These are phyloP conservation scores for Rousettus leschenaultii DNA, from an alignment of 2,113 vertebrate species.

Conservation along the genomic window DNA sequence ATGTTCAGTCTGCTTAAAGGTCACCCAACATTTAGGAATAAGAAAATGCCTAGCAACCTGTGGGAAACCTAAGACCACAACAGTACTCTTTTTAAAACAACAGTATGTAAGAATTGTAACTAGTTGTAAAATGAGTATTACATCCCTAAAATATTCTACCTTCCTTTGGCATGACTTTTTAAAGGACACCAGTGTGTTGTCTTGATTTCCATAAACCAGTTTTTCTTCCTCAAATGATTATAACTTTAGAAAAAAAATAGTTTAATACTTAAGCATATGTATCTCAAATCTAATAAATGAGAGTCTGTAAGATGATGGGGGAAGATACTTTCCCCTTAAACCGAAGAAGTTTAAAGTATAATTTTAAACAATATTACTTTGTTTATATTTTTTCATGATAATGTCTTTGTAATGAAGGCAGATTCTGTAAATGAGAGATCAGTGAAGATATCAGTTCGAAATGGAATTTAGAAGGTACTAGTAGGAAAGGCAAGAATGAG, in stretches of 20 bases:
- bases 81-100: background rate
- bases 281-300: constrained; percentile 29
- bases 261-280: background rate
- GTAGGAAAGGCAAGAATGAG: constrained; percentile 70
- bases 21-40: constrained; percentile 47
- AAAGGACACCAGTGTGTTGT: background rate
- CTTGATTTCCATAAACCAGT: background rate
- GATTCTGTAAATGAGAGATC: constrained; percentile 73
- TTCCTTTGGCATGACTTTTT: background rate
- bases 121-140: background rate
- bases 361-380: constrained; percentile 64
- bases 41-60: constrained; percentile 37
- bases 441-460: constrained; percentile 68
- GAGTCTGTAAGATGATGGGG: background rate
- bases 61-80: background rate
- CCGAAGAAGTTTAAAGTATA: constrained; percentile 31
- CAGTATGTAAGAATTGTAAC: background rate
- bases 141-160: background rate
- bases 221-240: background rate
- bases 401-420: constrained; percentile 74
- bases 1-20: constrained; percentile 36
- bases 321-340: constrained; percentile 43
- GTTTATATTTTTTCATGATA: constrained; percentile 35
- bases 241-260: background rate
- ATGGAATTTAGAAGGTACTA: constrained; percentile 74